These are phyloP conservation scores for Eulemur mongoz DNA, from an alignment of 2,797 vertebrate genomes.

Conservation along the genomic window DNA sequence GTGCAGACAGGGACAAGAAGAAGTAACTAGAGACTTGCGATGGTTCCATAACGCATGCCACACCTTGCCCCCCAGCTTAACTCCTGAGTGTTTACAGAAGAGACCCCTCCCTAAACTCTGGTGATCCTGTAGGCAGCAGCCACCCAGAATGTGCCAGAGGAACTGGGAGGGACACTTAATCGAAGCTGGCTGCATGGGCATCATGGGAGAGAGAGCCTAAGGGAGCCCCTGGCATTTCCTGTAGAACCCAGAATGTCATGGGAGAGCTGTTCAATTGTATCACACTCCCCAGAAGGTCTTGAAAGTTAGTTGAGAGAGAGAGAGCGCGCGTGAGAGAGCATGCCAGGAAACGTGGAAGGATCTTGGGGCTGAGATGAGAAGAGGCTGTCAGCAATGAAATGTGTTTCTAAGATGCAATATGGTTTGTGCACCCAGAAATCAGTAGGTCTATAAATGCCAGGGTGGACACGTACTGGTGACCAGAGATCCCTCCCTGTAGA, in stretches of 20 bases:
- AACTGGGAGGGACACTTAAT: neutral
- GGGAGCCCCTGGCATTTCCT: neutral
- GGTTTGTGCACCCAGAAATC: neutral
- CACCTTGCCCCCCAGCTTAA: neutral
- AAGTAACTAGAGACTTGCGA: neutral
- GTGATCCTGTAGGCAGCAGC: neutral
- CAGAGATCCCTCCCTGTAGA: neutral
- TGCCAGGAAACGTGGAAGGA: neutral
- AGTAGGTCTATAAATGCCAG: neutral
- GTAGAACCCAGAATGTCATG: neutral
- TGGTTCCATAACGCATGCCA: neutral
- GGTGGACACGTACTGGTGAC: neutral
- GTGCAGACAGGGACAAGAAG: neutral
- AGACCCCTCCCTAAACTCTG: neutral
- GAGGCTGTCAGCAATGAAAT: neutral
- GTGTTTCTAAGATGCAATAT: neutral
- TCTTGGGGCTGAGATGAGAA: neutral
- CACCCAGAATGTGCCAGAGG: neutral
- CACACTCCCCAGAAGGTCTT: neutral
- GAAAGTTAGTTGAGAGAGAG: neutral
- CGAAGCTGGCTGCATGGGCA: neutral
- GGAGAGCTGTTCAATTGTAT: neutral
- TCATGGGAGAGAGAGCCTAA: neutral
- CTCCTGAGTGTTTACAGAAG: neutral
- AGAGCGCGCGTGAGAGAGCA: neutral